Evolutionary conservation across 2,888 invertebrate genomes (phyloP).

Genomic region (Dorcus parallelipipedus): DNA sequence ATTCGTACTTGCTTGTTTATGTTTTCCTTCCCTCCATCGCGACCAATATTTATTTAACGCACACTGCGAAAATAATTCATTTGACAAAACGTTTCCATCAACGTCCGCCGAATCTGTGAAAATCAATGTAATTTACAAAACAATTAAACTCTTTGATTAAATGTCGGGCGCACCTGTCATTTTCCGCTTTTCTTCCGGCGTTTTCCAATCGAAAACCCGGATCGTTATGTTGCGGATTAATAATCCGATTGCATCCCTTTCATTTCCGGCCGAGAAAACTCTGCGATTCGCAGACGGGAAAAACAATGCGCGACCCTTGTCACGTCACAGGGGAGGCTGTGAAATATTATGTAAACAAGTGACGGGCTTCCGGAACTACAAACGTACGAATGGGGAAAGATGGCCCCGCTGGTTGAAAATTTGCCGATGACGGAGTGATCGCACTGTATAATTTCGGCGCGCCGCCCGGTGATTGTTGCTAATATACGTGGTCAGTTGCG

Average conservation of each 20-base stretch:
- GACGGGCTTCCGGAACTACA: slow-evolving; percentile 8
- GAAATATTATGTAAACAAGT: slow-evolving; percentile 27
- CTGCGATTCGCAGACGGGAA: neutral
- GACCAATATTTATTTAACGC: neutral
- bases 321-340: slow-evolving; percentile 20
- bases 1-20: too few species aligned
- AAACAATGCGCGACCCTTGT: slow-evolving; percentile 1
- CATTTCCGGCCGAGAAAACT: neutral
- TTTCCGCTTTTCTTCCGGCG: slow-evolving; percentile 12
- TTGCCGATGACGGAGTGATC: too few species aligned
- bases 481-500: slow-evolving; percentile 15
- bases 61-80: neutral
- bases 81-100: neutral
- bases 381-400: too few species aligned
- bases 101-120: slow-evolving; percentile 11
- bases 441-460: neutral
- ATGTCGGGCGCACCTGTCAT: slow-evolving; percentile 15
- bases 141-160: slow-evolving; percentile 20
- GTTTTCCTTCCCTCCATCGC: too few species aligned
- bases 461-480: slow-evolving; percentile 14
- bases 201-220: slow-evolving; percentile 9
- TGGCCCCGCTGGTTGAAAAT: too few species aligned
- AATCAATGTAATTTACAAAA: slow-evolving; percentile 20
- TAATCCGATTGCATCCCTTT: slow-evolving; percentile 1
- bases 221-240: neutral